Percentiles rank a stretch among this genome's conserved stretches.
phyloP scores from a whole-genome alignment of 2,113 vertebrate species.

The Cebidichthys violaceus region DNA sequence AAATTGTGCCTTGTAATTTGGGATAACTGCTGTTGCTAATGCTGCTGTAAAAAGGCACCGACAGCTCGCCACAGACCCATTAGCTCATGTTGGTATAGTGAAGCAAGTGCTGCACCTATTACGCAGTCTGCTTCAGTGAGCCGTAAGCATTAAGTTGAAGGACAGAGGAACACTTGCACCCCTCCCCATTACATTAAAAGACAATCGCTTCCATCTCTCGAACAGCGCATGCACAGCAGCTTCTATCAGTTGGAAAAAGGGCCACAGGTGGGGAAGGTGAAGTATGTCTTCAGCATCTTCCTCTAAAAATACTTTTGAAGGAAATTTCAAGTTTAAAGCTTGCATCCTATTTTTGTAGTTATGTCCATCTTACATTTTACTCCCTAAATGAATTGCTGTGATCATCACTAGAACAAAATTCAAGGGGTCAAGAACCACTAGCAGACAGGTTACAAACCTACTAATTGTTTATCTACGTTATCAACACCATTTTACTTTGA shows the following conservation, averaged over 20 bases:
- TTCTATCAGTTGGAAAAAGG: not conserved
- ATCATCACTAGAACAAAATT: not conserved
- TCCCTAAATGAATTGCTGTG: not conserved
- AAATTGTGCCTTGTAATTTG: constrained; percentile 46
- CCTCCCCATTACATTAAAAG: not conserved
- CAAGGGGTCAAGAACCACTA: not conserved
- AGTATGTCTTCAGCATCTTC: no score
- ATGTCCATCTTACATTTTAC: not conserved
- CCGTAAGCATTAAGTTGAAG: constrained; percentile 17
- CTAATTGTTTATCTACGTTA: not conserved
- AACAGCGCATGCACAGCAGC: not conserved
- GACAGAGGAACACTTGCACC: not conserved
- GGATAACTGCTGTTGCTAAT: constrained; percentile 32
- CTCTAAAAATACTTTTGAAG: not conserved
- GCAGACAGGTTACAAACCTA: not conserved
- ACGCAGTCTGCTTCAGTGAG: constrained; percentile 35
- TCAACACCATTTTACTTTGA: not conserved
- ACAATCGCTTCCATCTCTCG: not conserved
- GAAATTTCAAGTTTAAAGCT: not conserved
- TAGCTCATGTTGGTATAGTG: constrained; percentile 12
- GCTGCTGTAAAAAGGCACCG: constrained; percentile 34
- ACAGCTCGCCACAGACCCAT: constrained; percentile 26
- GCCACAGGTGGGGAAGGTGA: not conserved
- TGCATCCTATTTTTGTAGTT: not conserved
- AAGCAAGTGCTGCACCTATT: constrained; percentile 14